Evolutionary conservation across 2,888 invertebrate species (phyloP).

Genomic region (Hedya salicella): DNA sequence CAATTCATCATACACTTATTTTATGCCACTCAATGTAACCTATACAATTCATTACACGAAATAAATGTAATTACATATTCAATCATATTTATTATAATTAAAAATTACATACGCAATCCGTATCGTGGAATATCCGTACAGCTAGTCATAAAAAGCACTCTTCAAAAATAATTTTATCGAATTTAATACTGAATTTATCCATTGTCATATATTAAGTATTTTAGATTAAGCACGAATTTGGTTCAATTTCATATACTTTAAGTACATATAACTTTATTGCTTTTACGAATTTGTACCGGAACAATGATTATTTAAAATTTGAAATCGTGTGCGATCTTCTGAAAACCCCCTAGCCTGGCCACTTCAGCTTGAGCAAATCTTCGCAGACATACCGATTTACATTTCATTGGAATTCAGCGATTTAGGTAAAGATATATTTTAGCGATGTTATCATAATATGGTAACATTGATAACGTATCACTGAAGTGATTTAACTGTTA

Average conservation of each 20-base stretch:
- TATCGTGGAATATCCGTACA: conserved; percentile 47
- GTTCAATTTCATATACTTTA: conserved; percentile 36
- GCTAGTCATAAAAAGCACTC: conserved; percentile 56
- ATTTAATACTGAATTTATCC: conserved; percentile 72
- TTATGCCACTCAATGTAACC: conserved; percentile 73
- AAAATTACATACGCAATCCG: conserved; percentile 50
- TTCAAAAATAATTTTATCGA: conserved; percentile 62
- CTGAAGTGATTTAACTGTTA: conserved; percentile 25
- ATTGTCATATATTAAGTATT: conserved; percentile 35
- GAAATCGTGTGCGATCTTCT: conserved; percentile 35
- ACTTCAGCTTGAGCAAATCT: conserved; percentile 20
- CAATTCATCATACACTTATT: conserved; percentile 71
- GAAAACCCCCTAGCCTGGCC: conserved; percentile 20
- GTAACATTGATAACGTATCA: conserved; percentile 30
- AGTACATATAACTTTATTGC: conserved; percentile 32
- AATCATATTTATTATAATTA: conserved; percentile 52
- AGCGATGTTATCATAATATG: conserved; percentile 24
- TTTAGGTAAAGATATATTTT: conserved; percentile 16
- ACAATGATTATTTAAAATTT: neutral
- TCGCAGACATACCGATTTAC: conserved; percentile 15
- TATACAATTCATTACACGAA: conserved; percentile 67
- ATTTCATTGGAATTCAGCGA: conserved; percentile 4
- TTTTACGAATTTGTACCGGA: conserved; percentile 23
- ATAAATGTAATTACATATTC: conserved; percentile 62
- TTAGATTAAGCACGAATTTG: conserved; percentile 39